Percentiles rank a stretch among this genome's conserved stretches.
phyloP scores from a whole-genome alignment of 2,113 vertebrate species.

The Chloebia gouldiae region DNA sequence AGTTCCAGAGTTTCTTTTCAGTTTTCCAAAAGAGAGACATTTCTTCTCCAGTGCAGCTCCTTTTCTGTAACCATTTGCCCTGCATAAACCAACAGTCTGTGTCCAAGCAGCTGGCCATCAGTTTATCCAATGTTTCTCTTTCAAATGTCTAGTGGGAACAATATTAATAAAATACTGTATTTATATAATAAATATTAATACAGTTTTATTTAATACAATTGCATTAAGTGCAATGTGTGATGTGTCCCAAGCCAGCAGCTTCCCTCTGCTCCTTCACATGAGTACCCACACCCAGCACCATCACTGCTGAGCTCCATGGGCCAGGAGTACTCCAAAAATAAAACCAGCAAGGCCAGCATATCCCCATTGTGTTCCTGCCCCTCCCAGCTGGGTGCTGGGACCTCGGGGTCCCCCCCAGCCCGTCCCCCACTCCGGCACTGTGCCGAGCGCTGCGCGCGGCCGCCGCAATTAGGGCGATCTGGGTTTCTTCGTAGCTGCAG shows the following conservation, averaged over 20 bases:
- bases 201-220: neutral
- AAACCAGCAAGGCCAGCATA: neutral
- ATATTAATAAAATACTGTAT: neutral
- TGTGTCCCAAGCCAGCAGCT: neutral
- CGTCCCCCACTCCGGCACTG: rapidly evolving
- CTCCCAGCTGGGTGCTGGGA: neutral
- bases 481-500: constrained; percentile 32
- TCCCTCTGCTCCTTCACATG: neutral
- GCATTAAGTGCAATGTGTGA: neutral
- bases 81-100: neutral
- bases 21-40: neutral
- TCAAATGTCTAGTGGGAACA: neutral
- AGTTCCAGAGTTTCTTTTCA: neutral
- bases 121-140: neutral
- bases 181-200: neutral
- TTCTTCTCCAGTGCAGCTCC: neutral
- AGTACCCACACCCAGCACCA: neutral
- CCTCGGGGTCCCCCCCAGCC: neutral
- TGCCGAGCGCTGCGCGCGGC: rapidly evolving
- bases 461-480: neutral
- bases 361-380: neutral
- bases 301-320: rapidly evolving
- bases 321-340: neutral
- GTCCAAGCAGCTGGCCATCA: neutral
- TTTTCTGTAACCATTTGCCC: neutral